phyloP scores from a whole-genome alignment of 1,140 invertebrate genomes.

The Drosophila mojavensis region DNA sequence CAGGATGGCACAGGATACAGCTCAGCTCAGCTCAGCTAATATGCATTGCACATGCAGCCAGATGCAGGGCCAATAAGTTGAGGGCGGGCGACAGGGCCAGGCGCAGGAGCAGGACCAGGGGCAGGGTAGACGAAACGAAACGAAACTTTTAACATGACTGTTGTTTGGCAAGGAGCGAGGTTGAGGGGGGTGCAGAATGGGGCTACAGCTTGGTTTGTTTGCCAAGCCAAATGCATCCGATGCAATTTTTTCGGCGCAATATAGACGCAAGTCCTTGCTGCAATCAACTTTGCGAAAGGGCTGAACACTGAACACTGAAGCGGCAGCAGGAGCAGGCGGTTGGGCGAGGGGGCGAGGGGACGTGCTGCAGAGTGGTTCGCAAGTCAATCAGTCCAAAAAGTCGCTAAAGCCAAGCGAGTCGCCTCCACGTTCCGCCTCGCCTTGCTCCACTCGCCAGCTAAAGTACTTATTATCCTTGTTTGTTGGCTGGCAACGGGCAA shows the following conservation, averaged over 20 bases:
- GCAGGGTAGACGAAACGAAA: background rate
- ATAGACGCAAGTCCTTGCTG: constrained; percentile 74
- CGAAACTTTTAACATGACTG: constrained; percentile 77
- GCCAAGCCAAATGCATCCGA: constrained; percentile 79
- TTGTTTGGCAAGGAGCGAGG: constrained; percentile 29
- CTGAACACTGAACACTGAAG: background rate
- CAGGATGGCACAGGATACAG: constrained; percentile 61
- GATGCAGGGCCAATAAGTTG: background rate
- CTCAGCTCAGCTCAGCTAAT: constrained; percentile 62
- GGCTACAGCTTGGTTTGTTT: constrained; percentile 57
- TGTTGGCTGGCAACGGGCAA: constrained; percentile 49
- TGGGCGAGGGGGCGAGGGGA: background rate
- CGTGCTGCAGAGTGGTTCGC: constrained; percentile 26
- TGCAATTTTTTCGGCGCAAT: constrained; percentile 75
- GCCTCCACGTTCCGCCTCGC: background rate
- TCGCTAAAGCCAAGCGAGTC: constrained; percentile 58
- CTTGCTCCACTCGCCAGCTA: constrained; percentile 23
- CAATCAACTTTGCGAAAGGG: constrained; percentile 66
- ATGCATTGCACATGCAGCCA: constrained; percentile 75
- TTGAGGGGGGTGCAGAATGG: background rate
- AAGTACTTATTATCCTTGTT: constrained; percentile 74
- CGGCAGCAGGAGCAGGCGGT: background rate
- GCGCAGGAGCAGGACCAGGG: background rate
- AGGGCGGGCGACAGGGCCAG: background rate
- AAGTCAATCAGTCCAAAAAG: constrained; percentile 80